Evolutionary conservation across 1,140 invertebrate genomes (phyloP), one percentile per base, ranked within the genome.

Genomic region (Papilio xuthus): DNA sequence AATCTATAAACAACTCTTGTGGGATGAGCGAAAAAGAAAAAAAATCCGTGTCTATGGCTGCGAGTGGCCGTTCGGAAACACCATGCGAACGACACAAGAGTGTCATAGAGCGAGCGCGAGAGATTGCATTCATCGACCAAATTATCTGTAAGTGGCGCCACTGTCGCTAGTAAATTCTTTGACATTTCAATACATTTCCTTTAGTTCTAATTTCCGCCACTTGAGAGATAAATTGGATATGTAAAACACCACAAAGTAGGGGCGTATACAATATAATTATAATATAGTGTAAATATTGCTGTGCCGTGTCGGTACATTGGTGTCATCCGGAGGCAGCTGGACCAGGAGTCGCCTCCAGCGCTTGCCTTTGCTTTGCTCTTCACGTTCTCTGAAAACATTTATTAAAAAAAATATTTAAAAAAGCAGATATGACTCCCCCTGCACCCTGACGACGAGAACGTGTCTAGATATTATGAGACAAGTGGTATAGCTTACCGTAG

Each of bases 11-110:
- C 15, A 10, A n/a, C 1, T 50, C 4, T 50, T 6, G 6, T n/a
- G n/a, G n/a, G 23, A 26, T 9, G 28, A 63, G 0, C 15, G 15
- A 32, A 2, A 26, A 9, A n/a, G n/a, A n/a, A 26, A 9, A 26
- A 26, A 60, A 67, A 12, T 12, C 23, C 13, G 10, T 26, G 26
- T 63, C 56, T 60, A 60, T 60, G 56, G 56, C 26, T 60, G 56
- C 56, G 56, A 28, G 13, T 12, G 60, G 26, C 53, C 85, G 83
- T 88, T 87, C 86, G 86, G 85, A 88, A 90, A 88, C 86, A 86
- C 88, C 87, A 89, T 83, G 70, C 82, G 81, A 85, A 83, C 84
- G 78, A 80, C 82, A 77, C 79, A 63, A 76, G 53, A 42, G 7
- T 73, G 71, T 73, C 42, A 73, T 26, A 47, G 41, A 73, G 71